Evolutionary conservation across 2,113 vertebrate genomes (phyloP).

Genomic region (Pteronura brasiliensis): DNA sequence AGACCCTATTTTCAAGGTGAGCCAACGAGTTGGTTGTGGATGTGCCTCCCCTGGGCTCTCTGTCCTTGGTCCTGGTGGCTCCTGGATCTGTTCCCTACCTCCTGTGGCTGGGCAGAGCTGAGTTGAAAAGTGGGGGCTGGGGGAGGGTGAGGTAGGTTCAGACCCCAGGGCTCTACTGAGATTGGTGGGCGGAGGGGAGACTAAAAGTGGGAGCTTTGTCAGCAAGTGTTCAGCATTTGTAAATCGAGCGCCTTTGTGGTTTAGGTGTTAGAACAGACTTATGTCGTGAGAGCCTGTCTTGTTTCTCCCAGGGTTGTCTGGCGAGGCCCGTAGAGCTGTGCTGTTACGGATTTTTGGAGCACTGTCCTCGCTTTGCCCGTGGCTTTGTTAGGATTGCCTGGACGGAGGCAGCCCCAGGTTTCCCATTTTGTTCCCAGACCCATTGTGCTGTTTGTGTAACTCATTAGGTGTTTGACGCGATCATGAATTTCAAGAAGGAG

Average conservation of each 20-base stretch:
- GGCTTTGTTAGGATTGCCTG: fast-evolving
- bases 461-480: constrained; percentile 92
- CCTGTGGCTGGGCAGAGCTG: neutral
- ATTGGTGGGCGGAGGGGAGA: neutral
- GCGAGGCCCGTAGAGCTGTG: fast-evolving
- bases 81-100: neutral
- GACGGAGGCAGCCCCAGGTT: neutral
- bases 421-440: neutral
- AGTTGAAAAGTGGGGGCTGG: neutral
- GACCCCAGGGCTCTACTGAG: neutral
- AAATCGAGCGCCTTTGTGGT: fast-evolving
- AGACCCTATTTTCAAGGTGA: constrained; percentile 97
- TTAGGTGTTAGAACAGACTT: fast-evolving
- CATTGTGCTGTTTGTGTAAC: fast-evolving
- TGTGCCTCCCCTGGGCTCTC: too few relatives aligned
- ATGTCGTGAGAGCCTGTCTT: fast-evolving
- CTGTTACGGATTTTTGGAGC: neutral
- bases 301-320: fast-evolving
- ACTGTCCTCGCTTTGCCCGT: neutral
- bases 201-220: neutral
- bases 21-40: neutral
- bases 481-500: constrained; percentile 96
- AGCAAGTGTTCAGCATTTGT: neutral
- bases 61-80: constrained; percentile 91
- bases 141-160: neutral